Evolutionary conservation across 2,113 vertebrate species (phyloP).

Genomic region (Morphnarchus princeps): DNA sequence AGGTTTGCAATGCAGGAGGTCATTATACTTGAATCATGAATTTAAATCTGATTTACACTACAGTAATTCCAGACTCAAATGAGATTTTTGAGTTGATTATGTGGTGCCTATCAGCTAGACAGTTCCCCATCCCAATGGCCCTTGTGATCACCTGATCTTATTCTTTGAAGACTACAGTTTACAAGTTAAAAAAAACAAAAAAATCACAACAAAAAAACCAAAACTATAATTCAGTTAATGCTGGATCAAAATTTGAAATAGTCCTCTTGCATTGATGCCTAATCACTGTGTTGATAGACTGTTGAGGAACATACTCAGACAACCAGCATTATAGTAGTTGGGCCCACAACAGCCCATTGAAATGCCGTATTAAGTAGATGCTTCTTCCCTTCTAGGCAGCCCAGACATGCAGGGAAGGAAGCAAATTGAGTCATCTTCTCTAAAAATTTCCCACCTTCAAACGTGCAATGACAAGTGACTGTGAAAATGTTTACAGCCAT

Average conservation of each 20-base stretch:
- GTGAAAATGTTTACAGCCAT: conserved; percentile 50
- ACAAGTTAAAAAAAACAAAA: not conserved
- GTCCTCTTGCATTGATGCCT: not conserved
- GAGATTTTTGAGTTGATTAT: not conserved
- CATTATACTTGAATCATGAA: not conserved
- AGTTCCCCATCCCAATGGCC: not conserved
- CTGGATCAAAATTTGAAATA: not conserved
- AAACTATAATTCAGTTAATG: not conserved
- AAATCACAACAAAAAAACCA: rapidly evolving
- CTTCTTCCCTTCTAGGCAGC: not conserved
- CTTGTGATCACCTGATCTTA: not conserved
- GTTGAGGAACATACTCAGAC: not conserved
- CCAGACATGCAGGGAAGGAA: not conserved
- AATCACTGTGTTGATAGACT: not conserved
- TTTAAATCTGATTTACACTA: conserved; percentile 11
- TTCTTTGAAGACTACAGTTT: not conserved
- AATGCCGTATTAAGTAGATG: not conserved
- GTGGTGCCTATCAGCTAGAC: not conserved
- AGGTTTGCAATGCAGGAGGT: not conserved
- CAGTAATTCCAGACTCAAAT: not conserved
- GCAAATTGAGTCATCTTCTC: not conserved
- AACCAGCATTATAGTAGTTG: not conserved
- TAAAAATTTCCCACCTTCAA: conserved; percentile 40
- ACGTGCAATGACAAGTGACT: conserved; percentile 17
- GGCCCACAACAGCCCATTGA: not conserved